Percentiles rank a stretch among this genome's conserved stretches.
Conservation (phyloP, 2,888 invertebrate species). For the Andrena trimmerana region DNA sequence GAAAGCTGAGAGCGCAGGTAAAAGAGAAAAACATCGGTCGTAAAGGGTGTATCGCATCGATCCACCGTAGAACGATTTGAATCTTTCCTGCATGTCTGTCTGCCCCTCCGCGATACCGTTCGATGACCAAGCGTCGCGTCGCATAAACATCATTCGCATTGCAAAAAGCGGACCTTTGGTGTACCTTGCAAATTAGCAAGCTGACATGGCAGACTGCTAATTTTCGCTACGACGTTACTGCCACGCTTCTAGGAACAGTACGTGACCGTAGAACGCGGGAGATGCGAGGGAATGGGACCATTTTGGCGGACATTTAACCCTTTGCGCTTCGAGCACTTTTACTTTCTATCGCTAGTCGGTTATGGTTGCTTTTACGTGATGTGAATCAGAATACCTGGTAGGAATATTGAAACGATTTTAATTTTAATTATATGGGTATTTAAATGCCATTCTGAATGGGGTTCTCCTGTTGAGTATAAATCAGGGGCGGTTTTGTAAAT, state of each 20-base stretch:
- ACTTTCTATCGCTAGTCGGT: no score
- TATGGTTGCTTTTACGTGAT: no score
- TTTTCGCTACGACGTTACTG: not conserved
- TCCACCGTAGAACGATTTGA: not conserved
- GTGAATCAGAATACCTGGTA: no score
- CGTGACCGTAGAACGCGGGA: not conserved
- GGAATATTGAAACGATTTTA: no score
- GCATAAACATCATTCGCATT: not conserved
- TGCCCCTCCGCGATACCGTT: not conserved
- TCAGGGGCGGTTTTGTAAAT: no score
- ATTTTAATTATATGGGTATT: no score
- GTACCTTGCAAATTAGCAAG: constrained; percentile 3
- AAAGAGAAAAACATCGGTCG: no score
- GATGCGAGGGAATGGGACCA: not conserved
- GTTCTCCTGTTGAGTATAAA: no score
- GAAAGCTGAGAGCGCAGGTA: no score
- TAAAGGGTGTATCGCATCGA: no score
- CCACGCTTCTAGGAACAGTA: not conserved
- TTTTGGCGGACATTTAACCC: not conserved
- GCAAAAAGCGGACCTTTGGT: not conserved
- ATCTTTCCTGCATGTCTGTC: not conserved
- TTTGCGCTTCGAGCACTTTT: not conserved
- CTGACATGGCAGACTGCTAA: not conserved
- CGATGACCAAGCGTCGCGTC: not conserved
- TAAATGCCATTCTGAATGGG: no score